A percentile compares a stretch with the other conserved stretches of the same genome.
phyloP scores from a whole-genome alignment of 2,113 vertebrate species.

The Casuarius casuarius region DNA sequence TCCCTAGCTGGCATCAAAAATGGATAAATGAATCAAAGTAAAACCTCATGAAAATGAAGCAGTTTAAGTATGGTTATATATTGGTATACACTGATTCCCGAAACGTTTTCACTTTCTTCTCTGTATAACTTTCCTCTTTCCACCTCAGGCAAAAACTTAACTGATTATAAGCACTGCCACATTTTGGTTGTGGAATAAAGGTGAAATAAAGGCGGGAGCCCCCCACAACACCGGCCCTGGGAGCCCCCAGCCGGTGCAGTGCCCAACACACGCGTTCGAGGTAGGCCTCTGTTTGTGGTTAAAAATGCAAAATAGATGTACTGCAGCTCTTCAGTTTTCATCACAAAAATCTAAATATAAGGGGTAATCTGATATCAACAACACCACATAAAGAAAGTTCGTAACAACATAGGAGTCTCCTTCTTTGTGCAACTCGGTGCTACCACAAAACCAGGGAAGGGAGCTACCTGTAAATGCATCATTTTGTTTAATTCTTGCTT shows the following conservation, averaged over 20 bases:
- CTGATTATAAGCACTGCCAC: fast-evolving
- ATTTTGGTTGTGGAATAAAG: not conserved
- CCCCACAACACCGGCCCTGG: fast-evolving
- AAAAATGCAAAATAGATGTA: not conserved
- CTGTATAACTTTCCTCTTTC: not conserved
- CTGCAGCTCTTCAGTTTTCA: not conserved
- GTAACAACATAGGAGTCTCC: fast-evolving
- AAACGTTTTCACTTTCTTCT: not conserved
- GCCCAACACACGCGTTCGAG: fast-evolving
- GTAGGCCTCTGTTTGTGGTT: not conserved
- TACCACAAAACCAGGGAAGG: not conserved
- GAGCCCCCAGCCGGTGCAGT: fast-evolving
- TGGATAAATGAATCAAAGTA: conserved; percentile 59
- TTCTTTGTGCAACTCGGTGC: not conserved
- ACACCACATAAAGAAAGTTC: not conserved
- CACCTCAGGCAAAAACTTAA: not conserved
- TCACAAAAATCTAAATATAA: not conserved
- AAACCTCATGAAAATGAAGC: conserved; percentile 62
- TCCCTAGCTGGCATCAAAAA: conserved; percentile 47
- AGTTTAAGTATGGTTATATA: conserved; percentile 32
- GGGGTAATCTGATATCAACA: not conserved
- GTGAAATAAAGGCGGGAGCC: not conserved
- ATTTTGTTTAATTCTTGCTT: not conserved
- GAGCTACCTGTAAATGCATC: not conserved
- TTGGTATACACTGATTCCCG: not conserved